Evolutionary conservation across 2,888 invertebrate species (phyloP).

Genomic region (Seira ritae): DNA sequence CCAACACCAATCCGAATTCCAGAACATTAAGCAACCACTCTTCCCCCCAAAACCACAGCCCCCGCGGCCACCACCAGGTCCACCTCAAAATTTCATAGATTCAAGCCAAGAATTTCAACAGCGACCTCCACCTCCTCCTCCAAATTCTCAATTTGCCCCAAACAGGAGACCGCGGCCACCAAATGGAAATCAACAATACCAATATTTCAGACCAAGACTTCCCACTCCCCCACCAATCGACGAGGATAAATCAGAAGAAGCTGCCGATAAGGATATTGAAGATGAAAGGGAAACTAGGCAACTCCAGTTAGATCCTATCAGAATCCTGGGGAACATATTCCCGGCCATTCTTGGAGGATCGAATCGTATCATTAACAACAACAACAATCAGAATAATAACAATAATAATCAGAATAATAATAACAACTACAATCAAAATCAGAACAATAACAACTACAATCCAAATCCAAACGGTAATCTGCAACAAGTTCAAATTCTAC

Average conservation of each 20-base stretch:
- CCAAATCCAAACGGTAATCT: no score
- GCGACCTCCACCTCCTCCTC: neutral
- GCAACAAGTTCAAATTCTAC: no score
- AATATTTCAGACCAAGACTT: neutral
- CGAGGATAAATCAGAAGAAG: neutral
- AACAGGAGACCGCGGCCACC: neutral
- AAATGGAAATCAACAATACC: neutral
- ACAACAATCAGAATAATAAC: slow-evolving; percentile 8
- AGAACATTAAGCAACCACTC: slow-evolving; percentile 19
- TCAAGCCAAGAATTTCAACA: slow-evolving; percentile 1
- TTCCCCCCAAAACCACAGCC: neutral
- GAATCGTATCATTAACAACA: neutral
- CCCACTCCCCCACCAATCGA: neutral
- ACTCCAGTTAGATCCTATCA: neutral
- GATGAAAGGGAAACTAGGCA: neutral
- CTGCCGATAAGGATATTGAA: neutral
- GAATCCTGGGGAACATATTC: neutral
- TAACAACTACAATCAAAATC: slow-evolving; percentile 21
- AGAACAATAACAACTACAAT: slow-evolving; percentile 15
- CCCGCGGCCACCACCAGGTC: no score
- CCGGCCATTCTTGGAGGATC: neutral
- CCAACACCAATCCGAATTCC: slow-evolving; percentile 17
- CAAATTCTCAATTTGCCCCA: neutral
- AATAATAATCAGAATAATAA: slow-evolving; percentile 32
- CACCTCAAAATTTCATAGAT: no score